Base-by-base conservation (phyloP, 2,113 vertebrate genomes). In the Anarhynchus alexandrinus region DNA sequence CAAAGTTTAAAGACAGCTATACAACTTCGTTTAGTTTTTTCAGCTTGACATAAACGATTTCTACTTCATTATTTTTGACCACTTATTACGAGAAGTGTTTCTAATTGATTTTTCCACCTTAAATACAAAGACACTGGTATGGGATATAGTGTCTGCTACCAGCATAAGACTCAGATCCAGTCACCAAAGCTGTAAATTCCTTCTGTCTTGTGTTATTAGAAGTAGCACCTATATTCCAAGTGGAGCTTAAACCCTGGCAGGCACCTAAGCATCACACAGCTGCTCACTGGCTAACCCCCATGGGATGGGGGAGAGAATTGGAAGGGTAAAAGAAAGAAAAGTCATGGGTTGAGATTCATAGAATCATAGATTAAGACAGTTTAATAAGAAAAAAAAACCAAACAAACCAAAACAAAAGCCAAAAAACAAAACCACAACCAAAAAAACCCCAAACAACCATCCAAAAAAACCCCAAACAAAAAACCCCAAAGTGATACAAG, bases 241-340 rank as follows among this genome's bases (percentile, higher is more conserved):
- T 7, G 45, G 23, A 65, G 34, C 36, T 49, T 27, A 40, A 3
- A 51, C 9, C 30, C 29, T 6, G 5, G 32, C 5, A 21, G 49
- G 47, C 52, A 62, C 17, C 23, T 20, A 49, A 87, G 17, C 32
- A 7, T 25, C 5, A 27, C 74, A 34, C 27, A 64, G 58, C 34
- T 9, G 8, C 49, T 65, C 22, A 2, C 7, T 78, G 40, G 23
- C 17, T 66, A 11, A 7, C 22, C 6, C 3, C 0, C 12, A 10
- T 17, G 34, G 51, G 29, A 51, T 17, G 9, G 13, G 20, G 29
- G 23, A 54, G 42, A 58, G 12, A 61, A 76, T 20, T 11, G 9
- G 47, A 78, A 74, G 17, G 21, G 34, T 45, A n/a, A 13, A 86
- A 85, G 15, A 40, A 3, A 54, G 15, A 45, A 62, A 65, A 65